A percentile compares a stretch with the other conserved stretches of the same genome.
phyloP scores from a whole-genome alignment of 2,113 vertebrate species.

The Tenebrosternarchus preto region DNA sequence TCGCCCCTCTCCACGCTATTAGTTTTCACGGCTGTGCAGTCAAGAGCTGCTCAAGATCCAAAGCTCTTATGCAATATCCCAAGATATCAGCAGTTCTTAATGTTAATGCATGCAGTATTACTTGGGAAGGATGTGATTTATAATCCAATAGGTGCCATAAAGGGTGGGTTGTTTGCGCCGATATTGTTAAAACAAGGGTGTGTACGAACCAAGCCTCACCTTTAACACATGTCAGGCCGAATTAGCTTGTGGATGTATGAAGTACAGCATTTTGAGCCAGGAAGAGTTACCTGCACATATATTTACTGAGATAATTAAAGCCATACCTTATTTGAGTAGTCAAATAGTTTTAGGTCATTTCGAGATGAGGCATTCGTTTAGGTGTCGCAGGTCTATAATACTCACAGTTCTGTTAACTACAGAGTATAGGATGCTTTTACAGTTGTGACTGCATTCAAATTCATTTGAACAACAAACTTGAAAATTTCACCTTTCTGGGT shows the following conservation, averaged over 20 bases:
- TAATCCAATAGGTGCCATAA: neutral
- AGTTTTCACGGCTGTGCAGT: neutral
- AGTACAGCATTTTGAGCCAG: slow-evolving; percentile 31
- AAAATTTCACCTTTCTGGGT: neutral
- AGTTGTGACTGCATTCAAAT: neutral
- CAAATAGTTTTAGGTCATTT: slow-evolving; percentile 37
- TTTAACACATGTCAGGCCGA: neutral
- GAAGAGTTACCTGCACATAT: slow-evolving; percentile 1
- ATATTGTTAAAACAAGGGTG: slow-evolving; percentile 1
- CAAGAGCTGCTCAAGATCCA: neutral
- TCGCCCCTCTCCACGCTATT: neutral
- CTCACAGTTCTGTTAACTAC: neutral
- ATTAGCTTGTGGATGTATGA: neutral
- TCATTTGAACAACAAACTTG: neutral
- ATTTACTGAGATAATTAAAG: slow-evolving; percentile 12
- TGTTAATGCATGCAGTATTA: too few relatives aligned
- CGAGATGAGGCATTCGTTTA: slow-evolving; percentile 5
- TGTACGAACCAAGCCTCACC: neutral
- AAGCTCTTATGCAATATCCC: neutral
- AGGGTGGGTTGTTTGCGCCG: neutral
- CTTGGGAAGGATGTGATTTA: too few relatives aligned
- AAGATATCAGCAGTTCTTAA: neutral
- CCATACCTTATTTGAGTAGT: slow-evolving; percentile 48
- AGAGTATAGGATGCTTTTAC: neutral
- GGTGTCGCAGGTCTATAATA: neutral